Base-by-base conservation (phyloP, 2,888 invertebrate species). In the Leptinotarsa haldemani region DNA sequence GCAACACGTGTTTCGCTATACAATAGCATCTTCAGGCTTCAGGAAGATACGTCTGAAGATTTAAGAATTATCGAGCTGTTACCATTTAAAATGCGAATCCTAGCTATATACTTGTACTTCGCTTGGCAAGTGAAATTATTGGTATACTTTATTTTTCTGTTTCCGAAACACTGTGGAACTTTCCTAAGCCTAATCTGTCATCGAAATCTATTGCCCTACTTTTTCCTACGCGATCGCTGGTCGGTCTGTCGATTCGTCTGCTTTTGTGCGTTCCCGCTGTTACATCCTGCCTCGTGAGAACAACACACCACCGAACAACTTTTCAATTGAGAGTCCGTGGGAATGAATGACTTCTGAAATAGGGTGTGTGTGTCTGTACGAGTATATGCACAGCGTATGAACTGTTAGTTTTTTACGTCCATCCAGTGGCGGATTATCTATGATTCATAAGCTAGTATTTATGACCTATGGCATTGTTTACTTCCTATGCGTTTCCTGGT, bases 231-330 rank as follows among this genome's bases (percentile, higher is more conserved):
- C 4, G 5, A 65, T 61, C 20, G 52, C 22, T 46, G 64, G 52
- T 69, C 68, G 58, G 73, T 65, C 69, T 69, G 69, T 73, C 56
- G 69, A 69, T 69, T 69, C 65, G 73, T 73, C 48, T 74, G 52
- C 65, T 20, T 71, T 46, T 67, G 69, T 65, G 65, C 53, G 75
- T 68, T 69, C 67, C 67, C 67, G 46, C 73, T 64, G 67, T 50
- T 69, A 74, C 75, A 75, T 75, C 75, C 75, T 75, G 73, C 65
- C 69, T 61, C 75, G 75, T 75, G 75, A 75, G 75, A 75, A 75
- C 75, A 64, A 74, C 70, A 52, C 53, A 73, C 69, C 68, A 52
- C 48, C 56, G 52, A 67, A 68, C 53, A 52, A 47, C 53, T 53
- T 53, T 40, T 30, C 67, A 48, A 53, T 68, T 40, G 68, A 67